Base-by-base conservation (phyloP, 2,797 vertebrate genomes). In the Fundulus diaphanus region DNA sequence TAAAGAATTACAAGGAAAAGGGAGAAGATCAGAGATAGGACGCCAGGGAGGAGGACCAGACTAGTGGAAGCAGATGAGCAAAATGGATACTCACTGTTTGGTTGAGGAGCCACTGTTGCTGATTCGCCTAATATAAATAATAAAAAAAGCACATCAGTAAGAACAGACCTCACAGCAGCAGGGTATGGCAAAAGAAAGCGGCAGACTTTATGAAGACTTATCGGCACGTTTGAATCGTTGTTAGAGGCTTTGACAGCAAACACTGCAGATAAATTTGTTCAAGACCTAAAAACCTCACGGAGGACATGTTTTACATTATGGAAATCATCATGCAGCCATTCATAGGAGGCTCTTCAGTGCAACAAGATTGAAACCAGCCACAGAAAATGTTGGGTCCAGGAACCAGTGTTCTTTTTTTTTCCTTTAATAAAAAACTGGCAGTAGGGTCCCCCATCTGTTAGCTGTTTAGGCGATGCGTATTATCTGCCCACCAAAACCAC, bases 41-140 rank as follows among this genome's bases (percentile, higher is more conserved):
- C 6, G 46, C 68, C 0, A 31, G 77, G 71, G 65, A 85, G 74
- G 72, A 77, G 20, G 69, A 70, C 66, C 22, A 73, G 74, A 56
- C 68, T 48, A 46, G 54, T 70, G 40, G 79, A 70, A 66, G 56
- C 40, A 69, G 52, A 79, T 83, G 57, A 80, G 42, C 3, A 76
- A 73, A 83, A 49, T 0, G 29, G 15, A 61, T 61, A 93, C 95
- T 93, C 74, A 95, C 95, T 83, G 49, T 76, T 92, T 35, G 81
- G 74, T 61, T 61, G 90, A 70, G 89, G 87, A 83, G 83, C 71
- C 57, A 27, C 73, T 68, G 88, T 83, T 15, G 82, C 65, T 18
- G 92, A 89, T 88, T 93, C 90, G 87, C 95, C 95, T 95, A 83
- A 84, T 77, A 69, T 16, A 80, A 89, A 88, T n/a, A n/a, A n/a